A percentile compares a stretch with the other conserved stretches of the same genome.
Conservation (phyloP, 2,113 vertebrate genomes). For the Ciconia maguari region DNA sequence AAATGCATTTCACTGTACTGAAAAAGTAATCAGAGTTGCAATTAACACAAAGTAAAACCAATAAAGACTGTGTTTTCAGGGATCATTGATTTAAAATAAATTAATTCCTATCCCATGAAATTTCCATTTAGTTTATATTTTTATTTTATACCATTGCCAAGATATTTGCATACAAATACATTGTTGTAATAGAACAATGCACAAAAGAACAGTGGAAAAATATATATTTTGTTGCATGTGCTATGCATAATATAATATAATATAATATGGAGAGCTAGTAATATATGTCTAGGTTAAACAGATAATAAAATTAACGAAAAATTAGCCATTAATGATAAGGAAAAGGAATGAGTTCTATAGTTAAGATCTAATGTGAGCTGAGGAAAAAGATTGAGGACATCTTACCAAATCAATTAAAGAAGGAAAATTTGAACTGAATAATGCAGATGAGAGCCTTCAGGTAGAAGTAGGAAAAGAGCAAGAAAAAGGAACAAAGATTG, state of each 20-base stretch:
- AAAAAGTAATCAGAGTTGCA: neutral
- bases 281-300: neutral
- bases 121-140: neutral
- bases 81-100: neutral
- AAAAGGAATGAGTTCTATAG: neutral
- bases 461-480: neutral
- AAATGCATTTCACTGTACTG: neutral
- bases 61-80: neutral
- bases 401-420: neutral
- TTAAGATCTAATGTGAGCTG: neutral
- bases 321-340: neutral
- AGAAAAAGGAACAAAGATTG: neutral
- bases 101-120: neutral
- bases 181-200: neutral
- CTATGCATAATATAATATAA: neutral
- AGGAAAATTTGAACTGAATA: neutral
- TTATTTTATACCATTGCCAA: neutral
- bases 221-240: neutral
- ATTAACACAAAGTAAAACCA: neutral
- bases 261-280: neutral
- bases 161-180: neutral
- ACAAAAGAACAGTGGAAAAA: neutral
- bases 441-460: neutral
- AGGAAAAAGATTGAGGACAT: neutral
- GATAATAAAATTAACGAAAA: neutral